These are phyloP conservation scores for Tyto alba DNA, from an alignment of 2,113 vertebrate species.

Conservation along the genomic window DNA sequence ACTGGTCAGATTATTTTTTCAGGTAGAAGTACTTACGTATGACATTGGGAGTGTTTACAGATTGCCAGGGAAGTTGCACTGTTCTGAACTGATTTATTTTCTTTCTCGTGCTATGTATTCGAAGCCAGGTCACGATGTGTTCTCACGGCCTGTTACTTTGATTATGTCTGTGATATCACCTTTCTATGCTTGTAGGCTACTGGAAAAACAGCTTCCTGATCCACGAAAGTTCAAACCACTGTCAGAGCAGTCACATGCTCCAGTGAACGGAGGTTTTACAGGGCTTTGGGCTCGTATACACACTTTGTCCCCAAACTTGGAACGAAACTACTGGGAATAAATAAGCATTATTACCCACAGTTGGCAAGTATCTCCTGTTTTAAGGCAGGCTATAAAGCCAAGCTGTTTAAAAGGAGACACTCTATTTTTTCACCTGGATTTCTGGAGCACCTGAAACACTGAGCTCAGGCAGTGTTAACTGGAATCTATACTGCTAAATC, in stretches of 20 bases:
- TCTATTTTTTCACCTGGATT: not conserved
- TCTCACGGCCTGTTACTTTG: not conserved
- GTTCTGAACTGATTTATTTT: fast-evolving
- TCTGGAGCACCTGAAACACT: not conserved
- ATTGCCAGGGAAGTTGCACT: not conserved
- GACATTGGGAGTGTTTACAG: not conserved
- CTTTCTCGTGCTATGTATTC: not conserved
- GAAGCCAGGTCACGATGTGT: not conserved
- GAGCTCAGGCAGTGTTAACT: not conserved
- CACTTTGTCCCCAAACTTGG: too few relatives aligned
- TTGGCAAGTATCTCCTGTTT: not conserved
- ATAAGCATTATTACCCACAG: not conserved
- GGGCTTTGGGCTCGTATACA: not conserved
- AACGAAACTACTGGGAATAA: not conserved
- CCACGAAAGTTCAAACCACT: not conserved
- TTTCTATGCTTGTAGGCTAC: not conserved
- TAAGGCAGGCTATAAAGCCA: too few relatives aligned
- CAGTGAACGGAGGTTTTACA: not conserved
- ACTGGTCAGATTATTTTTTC: not conserved
- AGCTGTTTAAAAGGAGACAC: not conserved
- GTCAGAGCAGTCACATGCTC: not conserved
- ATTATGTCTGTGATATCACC: fast-evolving
- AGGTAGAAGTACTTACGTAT: not conserved
- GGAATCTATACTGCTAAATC: not conserved
- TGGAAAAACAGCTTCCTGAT: not conserved